Evolutionary conservation across 2,113 vertebrate genomes (phyloP).

Genomic region (Xenopus tropicalis): DNA sequence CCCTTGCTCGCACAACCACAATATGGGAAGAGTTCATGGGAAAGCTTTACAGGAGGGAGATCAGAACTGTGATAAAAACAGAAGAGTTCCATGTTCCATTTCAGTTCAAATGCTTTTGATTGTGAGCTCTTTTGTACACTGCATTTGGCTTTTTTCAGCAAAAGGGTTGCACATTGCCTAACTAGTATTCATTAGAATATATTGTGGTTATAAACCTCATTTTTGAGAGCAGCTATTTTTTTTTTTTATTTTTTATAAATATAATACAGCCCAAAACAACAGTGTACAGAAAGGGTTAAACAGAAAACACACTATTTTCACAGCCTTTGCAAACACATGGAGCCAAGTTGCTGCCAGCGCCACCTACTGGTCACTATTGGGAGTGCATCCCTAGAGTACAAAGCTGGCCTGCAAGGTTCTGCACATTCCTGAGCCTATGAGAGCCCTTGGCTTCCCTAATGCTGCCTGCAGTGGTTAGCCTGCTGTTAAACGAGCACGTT

Average conservation of each 20-base stretch:
- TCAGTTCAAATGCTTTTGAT: not conserved
- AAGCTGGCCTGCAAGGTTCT: not conserved
- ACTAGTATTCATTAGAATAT: too few relatives aligned
- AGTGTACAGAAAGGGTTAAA: slow-evolving; percentile 9
- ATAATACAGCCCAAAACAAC: not conserved
- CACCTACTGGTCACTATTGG: slow-evolving; percentile 29
- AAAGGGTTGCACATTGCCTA: too few relatives aligned
- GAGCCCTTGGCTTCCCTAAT: not conserved
- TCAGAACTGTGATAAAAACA: too few relatives aligned
- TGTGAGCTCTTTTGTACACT: not conserved
- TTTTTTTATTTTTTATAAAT: not conserved
- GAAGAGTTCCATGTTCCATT: too few relatives aligned
- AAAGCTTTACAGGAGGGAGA: not conserved
- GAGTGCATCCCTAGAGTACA: not conserved
- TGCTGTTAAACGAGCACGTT: slow-evolving; percentile 15
- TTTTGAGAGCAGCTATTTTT: too few relatives aligned
- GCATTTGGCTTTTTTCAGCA: not conserved
- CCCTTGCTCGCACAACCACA: not conserved
- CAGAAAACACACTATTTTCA: not conserved
- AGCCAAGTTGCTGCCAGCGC: slow-evolving; percentile 30
- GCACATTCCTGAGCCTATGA: not conserved
- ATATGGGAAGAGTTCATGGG: not conserved
- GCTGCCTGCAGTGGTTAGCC: slow-evolving; percentile 4
- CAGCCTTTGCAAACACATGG: not conserved
- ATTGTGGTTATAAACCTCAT: too few relatives aligned